Evolutionary conservation across 2,888 invertebrate genomes (phyloP).

Genomic region (Pristionchus entomophagus): DNA sequence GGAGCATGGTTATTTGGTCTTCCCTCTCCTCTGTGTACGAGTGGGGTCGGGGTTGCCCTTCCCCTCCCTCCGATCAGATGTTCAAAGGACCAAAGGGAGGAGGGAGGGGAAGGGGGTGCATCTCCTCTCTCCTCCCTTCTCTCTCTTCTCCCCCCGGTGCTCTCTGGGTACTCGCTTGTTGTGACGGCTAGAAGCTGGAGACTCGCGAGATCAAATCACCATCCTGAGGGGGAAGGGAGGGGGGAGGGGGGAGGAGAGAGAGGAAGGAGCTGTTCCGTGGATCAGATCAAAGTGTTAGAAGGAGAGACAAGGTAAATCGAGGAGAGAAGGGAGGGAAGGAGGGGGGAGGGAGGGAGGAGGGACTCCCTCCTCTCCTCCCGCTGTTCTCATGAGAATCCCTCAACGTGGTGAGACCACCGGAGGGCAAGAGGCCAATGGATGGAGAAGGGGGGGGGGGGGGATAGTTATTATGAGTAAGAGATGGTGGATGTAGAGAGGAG

Average conservation of each 20-base stretch:
- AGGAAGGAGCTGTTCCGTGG: slow-evolving; percentile 8
- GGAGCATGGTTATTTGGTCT: not conserved
- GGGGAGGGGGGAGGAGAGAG: not conserved
- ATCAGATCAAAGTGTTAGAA: not conserved
- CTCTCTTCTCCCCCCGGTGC: not conserved
- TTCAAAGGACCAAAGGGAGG: not conserved
- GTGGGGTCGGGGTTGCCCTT: slow-evolving; percentile 30
- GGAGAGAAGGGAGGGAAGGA: not conserved
- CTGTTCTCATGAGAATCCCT: slow-evolving; percentile 15
- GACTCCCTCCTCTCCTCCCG: not conserved
- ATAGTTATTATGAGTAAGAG: not conserved
- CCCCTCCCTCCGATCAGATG: slow-evolving; percentile 3
- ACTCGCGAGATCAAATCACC: slow-evolving; percentile 31
- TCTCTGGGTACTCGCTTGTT: slow-evolving; percentile 22
- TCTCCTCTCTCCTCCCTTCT: not conserved
- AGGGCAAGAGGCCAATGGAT: slow-evolving; percentile 21
- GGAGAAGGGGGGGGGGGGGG: not conserved
- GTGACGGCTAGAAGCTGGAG: not conserved
- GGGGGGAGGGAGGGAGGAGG: not conserved
- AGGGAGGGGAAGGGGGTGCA: not conserved
- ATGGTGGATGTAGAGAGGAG: not conserved
- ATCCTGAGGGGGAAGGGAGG: not conserved
- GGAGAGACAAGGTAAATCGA: not conserved
- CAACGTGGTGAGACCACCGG: not conserved
- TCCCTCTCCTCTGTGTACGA: slow-evolving; percentile 1